Percentiles rank a stretch among this genome's conserved stretches.
Evolutionary conservation across 2,113 vertebrate genomes (phyloP).

Genomic region (Pyxicephalus adspersus): DNA sequence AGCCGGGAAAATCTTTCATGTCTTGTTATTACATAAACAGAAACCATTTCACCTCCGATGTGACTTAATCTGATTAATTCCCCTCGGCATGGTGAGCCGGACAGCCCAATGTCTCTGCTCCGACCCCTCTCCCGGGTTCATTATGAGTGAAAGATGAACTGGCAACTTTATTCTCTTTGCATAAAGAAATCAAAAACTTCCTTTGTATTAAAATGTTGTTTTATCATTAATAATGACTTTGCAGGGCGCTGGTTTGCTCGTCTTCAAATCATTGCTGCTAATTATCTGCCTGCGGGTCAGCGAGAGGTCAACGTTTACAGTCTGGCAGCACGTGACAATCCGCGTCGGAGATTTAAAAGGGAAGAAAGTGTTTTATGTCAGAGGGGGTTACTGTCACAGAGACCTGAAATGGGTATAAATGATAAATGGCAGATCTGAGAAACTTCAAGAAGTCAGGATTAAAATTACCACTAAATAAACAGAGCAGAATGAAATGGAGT

Average conservation of each 20-base stretch:
- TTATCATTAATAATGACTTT: conserved; percentile 19
- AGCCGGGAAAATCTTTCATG: neutral
- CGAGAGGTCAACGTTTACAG: neutral
- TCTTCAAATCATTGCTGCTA: conserved; percentile 3
- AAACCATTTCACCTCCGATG: conserved; percentile 6
- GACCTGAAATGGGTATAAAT: neutral
- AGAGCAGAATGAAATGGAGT: too few relatives aligned
- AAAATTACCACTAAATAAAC: too few relatives aligned
- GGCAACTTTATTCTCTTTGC: neutral
- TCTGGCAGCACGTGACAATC: neutral
- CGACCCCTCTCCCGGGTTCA: neutral
- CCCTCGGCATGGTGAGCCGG: neutral
- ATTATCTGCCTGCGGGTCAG: neutral
- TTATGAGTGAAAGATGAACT: neutral
- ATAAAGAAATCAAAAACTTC: neutral
- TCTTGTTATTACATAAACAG: conserved; percentile 4
- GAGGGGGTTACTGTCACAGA: neutral
- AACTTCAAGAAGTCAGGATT: too few relatives aligned
- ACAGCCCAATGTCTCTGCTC: neutral
- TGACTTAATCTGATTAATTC: conserved; percentile 25
- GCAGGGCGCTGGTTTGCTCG: neutral
- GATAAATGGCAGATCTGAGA: too few relatives aligned
- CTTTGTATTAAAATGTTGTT: conserved; percentile 9
- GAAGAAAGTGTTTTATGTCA: neutral
- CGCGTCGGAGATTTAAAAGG: neutral